phyloP scores from a whole-genome alignment of 2,113 vertebrate genomes.

The Myanophis thanlyinensis region DNA sequence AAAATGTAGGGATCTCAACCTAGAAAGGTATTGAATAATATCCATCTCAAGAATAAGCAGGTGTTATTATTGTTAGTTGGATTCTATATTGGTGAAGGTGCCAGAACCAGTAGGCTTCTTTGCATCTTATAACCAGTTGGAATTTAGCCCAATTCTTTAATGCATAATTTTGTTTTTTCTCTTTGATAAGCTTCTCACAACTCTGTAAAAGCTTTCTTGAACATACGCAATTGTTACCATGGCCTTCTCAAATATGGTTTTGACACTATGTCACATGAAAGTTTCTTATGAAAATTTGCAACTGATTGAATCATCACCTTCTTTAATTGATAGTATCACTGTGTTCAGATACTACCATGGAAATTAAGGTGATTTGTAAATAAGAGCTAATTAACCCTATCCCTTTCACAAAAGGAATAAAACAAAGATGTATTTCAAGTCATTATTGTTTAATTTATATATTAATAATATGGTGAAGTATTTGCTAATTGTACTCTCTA shows the following conservation, averaged over 20 bases:
- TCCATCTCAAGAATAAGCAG: neutral
- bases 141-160: neutral
- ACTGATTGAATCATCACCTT: neutral
- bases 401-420: neutral
- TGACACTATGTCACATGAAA: neutral
- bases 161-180: neutral
- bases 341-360: neutral
- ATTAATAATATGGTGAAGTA: neutral
- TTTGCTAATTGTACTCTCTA: neutral
- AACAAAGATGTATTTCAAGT: neutral
- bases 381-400: neutral
- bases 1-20: neutral
- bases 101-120: neutral
- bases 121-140: neutral
- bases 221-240: neutral
- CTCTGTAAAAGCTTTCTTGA: neutral
- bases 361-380: neutral
- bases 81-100: neutral
- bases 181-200: neutral
- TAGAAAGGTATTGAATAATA: neutral
- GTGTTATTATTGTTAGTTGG: neutral
- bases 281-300: neutral
- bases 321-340: neutral
- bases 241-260: neutral
- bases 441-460: neutral